Evolutionary conservation across 2,888 invertebrate species (phyloP).

Genomic region (Euphydryas editha): DNA sequence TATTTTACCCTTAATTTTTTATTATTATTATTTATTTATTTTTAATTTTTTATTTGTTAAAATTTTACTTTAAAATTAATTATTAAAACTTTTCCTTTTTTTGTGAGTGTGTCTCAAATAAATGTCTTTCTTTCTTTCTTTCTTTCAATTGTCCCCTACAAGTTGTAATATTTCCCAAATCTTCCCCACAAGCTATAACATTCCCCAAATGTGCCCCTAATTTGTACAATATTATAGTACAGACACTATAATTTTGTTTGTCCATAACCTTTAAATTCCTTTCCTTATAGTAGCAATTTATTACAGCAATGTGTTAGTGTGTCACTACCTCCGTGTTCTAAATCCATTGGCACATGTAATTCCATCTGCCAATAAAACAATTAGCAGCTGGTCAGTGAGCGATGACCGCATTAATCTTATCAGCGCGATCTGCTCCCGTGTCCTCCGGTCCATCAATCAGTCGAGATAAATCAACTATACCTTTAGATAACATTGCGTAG

Average conservation of each 20-base stretch:
- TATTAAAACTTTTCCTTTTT: too few relatives aligned
- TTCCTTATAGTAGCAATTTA: not conserved
- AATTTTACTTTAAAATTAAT: too few relatives aligned
- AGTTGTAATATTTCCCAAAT: too few relatives aligned
- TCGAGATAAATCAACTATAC: not conserved
- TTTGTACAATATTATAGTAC: too few relatives aligned
- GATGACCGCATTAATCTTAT: slow-evolving; percentile 30
- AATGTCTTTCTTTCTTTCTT: too few relatives aligned
- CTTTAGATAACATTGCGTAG: not conserved
- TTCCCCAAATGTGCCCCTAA: not conserved
- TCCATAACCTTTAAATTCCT: not conserved
- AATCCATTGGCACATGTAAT: slow-evolving; percentile 5
- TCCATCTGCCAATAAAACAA: slow-evolving; percentile 24
- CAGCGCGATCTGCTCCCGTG: slow-evolving; percentile 7
- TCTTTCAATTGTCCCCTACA: too few relatives aligned
- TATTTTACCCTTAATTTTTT: too few relatives aligned
- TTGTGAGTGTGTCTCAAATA: too few relatives aligned
- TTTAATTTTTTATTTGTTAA: too few relatives aligned
- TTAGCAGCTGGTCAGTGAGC: slow-evolving; percentile 20
- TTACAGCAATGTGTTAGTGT: not conserved
- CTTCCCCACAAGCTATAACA: too few relatives aligned
- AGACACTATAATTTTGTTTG: too few relatives aligned
- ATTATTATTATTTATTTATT: too few relatives aligned
- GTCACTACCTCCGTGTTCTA: not conserved
- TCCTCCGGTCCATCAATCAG: slow-evolving; percentile 7